Evolutionary conservation across 2,888 invertebrate genomes (phyloP), one percentile per base, ranked within the genome.

Genomic region (Nephrocerus scutellatus): DNA sequence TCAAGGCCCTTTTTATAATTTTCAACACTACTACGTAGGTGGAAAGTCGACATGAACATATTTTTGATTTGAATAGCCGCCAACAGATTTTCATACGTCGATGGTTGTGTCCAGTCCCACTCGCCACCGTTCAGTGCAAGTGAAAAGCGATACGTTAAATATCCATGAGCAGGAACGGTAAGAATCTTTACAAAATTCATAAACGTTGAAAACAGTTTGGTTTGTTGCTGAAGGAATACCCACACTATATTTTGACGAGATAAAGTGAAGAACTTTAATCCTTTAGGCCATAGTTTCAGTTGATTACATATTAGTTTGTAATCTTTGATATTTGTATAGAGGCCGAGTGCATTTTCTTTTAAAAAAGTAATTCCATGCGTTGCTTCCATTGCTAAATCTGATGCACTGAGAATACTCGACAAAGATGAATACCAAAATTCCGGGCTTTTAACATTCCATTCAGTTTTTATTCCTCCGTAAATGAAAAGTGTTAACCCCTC

Each of bases 41-140:
- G 28, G 12, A 19, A 22, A 19, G 23, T 14, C 9, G 13, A 1
- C 7, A 7, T 15, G 9, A 6, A 3, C 5, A 31, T 31, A 5
- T 19, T 15, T 3, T 28, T 21, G 3, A 41, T 3, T 30, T 41
- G 41, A 12, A 41, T 21, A 2, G 36, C 30, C 6, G 36, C 32
- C n/a, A 41, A 4, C 6, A 41, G 4, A 36, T 32, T 41, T 20
- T 41, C 31, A 23, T 41, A 41, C n/a, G 36, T 32, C n/a, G 36
- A 32, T 9, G 36, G 16, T 2, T 32, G 31, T 3, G 36, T 32
- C 25, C 26, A 22, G 16, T 38, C 32, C 36, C 36, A 36, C 12
- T 41, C 36, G 7, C 41, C 36, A n/a, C 24, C 7, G 6, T 31
- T 41, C 2, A 41, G 12, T 3, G 15, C 19, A 6, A 15, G n/a